Conservation (phyloP, 2,113 vertebrate species). For the Beaufortia kweichowensis region DNA sequence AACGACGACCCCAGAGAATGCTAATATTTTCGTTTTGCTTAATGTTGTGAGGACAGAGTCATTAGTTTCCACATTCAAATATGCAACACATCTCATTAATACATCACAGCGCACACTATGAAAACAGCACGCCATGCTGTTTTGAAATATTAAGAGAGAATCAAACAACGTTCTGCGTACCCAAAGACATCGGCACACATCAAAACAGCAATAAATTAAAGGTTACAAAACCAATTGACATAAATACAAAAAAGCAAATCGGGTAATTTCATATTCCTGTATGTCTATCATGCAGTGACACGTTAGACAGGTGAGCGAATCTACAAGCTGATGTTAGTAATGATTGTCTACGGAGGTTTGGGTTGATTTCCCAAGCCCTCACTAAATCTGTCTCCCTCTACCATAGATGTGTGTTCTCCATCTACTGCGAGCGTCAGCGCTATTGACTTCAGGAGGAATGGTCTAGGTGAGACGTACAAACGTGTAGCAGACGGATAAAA, state of each 20-base stretch:
- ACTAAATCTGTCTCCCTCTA: conserved; percentile 28
- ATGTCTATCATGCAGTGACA: conserved; percentile 8
- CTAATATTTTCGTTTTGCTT: conserved; percentile 46
- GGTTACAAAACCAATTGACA: background rate
- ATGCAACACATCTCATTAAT: conserved; percentile 47
- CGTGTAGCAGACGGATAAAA: conserved; percentile 33
- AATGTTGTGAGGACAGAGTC: conserved; percentile 43
- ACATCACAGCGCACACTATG: conserved; percentile 33
- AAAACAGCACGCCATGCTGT: conserved; percentile 46
- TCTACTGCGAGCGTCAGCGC: conserved; percentile 33
- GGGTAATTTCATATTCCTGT: conserved; percentile 25
- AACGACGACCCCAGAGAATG: conserved; percentile 30
- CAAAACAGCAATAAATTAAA: conserved; percentile 2
- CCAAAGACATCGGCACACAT: conserved; percentile 8
- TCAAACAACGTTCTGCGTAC: conserved; percentile 1
- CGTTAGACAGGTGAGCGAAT: conserved; percentile 33
- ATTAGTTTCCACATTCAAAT: conserved; percentile 51
- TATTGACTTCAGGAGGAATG: background rate
- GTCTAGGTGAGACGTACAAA: conserved; percentile 12
- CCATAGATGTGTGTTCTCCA: conserved; percentile 16
- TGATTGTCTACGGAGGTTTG: conserved; percentile 38
- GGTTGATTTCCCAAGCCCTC: conserved; percentile 35
- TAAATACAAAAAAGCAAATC: conserved; percentile 4
- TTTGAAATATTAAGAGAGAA: conserved; percentile 27
- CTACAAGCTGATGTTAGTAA: conserved; percentile 64